Conservation (phyloP, 2,797 vertebrate genomes). For the Anguilla pacifica region DNA sequence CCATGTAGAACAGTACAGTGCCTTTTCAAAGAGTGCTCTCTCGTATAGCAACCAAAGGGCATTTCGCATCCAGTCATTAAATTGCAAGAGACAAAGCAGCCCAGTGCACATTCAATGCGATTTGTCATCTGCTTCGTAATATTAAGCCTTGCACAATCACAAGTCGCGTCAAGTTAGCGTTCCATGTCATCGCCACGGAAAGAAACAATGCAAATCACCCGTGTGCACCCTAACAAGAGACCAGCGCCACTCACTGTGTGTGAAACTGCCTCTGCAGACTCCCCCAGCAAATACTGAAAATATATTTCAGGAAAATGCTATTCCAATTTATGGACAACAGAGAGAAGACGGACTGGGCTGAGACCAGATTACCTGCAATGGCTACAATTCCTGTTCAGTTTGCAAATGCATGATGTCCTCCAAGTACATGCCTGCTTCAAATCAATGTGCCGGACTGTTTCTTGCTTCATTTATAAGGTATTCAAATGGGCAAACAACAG, state of each 20-base stretch:
- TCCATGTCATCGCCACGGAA: conserved; percentile 38
- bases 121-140: conserved; percentile 68
- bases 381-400: not conserved
- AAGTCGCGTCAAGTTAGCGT: conserved; percentile 59
- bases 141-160: conserved; percentile 61
- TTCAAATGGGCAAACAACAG: not conserved
- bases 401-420: not conserved
- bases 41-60: conserved; percentile 60
- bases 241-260: not conserved
- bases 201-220: conserved; percentile 22
- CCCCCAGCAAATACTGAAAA: not conserved
- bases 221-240: not conserved
- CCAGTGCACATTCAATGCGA: conserved; percentile 54
- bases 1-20: conserved; percentile 33
- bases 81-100: conserved; percentile 53
- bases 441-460: not conserved
- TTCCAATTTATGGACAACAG: not conserved
- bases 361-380: not conserved
- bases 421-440: not conserved
- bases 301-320: not conserved
- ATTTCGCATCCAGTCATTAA: conserved; percentile 48
- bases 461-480: not conserved
- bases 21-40: conserved; percentile 52
- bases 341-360: not conserved
- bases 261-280: not conserved